Evolutionary conservation across 2,797 vertebrate species (phyloP), one percentile per base, ranked within the genome.

Genomic region (Esox masquinongy): DNA sequence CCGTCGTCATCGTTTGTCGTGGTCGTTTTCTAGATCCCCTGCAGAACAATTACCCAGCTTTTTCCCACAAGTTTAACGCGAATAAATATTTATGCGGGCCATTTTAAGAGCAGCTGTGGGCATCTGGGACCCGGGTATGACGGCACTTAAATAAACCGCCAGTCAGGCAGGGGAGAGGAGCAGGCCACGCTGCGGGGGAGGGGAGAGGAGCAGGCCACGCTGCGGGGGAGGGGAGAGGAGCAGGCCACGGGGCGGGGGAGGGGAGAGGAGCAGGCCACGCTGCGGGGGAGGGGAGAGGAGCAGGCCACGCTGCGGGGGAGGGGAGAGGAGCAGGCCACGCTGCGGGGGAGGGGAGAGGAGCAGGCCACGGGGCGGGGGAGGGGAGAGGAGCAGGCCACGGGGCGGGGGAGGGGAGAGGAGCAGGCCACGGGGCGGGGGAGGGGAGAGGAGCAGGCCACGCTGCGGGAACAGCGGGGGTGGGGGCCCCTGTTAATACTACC

Each of bases 101-200:
- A 61, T 61, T 61, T 61, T 61, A 61, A 61, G 56, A 61, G 56
- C 56, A 61, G 56, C 56, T 61, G n/a, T 61, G 22, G 22, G 56
- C 24, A 61, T 26, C 56, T 26, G 56, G 56, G 56, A 61, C 56
- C 56, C 11, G 22, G 56, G 56, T 24, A 61, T 24, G 56, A 24
- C 56, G 12, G 22, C 56, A 24, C 56, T 24, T 59, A 24, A 61
- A 61, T 61, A 56, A 56, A 56, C n/a, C 1, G 17, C 2, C 5
- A 53, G 19, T 14, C 53, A 56, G 53, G n/a, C 14, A 56, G 53
- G 16, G n/a, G 53, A 56, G 53, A 53, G 51, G 15, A 53, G 15
- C 2, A 47, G 43, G 43, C 43, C 9, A 47, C 22, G 53, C n/a
- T n/a, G 51, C 19, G 19, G 29, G 6, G 51, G 19, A 0, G 36